phyloP scores from a whole-genome alignment of 2,888 invertebrate species.

The Tenthredo notha region DNA sequence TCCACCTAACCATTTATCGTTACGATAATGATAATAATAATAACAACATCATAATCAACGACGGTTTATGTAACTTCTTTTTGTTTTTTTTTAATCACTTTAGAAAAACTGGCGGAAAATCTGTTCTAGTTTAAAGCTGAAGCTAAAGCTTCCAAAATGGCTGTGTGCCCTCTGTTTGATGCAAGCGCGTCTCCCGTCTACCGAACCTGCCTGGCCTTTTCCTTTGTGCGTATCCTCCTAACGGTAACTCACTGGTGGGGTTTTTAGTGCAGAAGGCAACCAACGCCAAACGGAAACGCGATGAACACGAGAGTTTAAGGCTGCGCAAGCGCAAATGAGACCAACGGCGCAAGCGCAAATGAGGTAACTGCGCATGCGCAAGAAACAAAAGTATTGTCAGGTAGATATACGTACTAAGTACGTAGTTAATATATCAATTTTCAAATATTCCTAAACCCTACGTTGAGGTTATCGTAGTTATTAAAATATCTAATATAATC shows the following conservation, averaged over 20 bases:
- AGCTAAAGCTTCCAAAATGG: constrained; percentile 77
- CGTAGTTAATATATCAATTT: neutral
- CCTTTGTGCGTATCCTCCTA: constrained; percentile 77
- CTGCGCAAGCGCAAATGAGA: constrained; percentile 35
- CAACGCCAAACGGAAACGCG: constrained; percentile 58
- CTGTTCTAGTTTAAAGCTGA: neutral
- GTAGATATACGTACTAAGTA: neutral
- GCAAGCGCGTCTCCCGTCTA: constrained; percentile 74
- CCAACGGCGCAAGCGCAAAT: constrained; percentile 33
- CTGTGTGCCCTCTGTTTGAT: constrained; percentile 69
- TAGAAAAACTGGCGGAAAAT: constrained; percentile 42
- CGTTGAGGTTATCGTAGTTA: neutral
- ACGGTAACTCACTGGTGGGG: constrained; percentile 71
- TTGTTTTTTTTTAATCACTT: neutral
- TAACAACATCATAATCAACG: neutral
- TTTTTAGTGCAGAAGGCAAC: constrained; percentile 71
- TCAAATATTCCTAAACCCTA: neutral
- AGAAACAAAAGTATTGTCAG: constrained; percentile 57
- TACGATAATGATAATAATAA: neutral
- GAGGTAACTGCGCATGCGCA: constrained; percentile 39
- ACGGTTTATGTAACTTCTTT: neutral
- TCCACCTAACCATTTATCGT: neutral
- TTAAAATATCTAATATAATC: neutral
- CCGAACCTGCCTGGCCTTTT: constrained; percentile 72
- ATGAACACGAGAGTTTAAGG: constrained; percentile 15